Evolutionary conservation across 1,140 invertebrate species (phyloP).

Genomic region (Zaprionus gabonicus): DNA sequence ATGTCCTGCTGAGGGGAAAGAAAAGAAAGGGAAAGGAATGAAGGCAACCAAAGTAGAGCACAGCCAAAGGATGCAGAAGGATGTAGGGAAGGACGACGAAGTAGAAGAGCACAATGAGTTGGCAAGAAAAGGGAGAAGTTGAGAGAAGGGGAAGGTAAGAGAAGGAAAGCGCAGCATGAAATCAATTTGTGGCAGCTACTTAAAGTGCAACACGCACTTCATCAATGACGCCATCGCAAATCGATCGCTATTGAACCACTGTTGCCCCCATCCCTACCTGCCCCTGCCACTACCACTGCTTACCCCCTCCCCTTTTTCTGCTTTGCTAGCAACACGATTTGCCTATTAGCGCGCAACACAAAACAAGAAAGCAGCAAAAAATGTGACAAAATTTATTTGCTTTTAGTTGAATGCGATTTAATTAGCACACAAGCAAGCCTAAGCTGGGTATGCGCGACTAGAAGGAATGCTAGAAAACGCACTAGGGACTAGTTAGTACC

Average conservation of each 20-base stretch:
- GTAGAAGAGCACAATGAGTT: not conserved
- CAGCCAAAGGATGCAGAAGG: constrained; percentile 22
- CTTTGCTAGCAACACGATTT: constrained; percentile 61
- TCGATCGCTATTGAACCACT: constrained; percentile 30
- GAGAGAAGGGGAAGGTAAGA: not conserved
- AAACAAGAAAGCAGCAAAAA: constrained; percentile 41
- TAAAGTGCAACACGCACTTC: constrained; percentile 73
- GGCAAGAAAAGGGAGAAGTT: not conserved
- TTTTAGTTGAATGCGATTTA: constrained; percentile 57
- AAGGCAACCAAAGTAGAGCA: constrained; percentile 55
- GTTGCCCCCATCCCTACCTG: not conserved
- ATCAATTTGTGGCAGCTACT: constrained; percentile 82
- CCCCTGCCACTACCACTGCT: not conserved
- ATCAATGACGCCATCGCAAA: constrained; percentile 37
- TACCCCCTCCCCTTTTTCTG: not conserved
- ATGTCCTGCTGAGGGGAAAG: constrained; percentile 9
- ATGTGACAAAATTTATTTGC: constrained; percentile 57
- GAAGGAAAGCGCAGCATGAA: constrained; percentile 59
- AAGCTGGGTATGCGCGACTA: not conserved
- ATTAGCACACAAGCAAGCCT: constrained; percentile 59
- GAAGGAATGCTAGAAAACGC: no score
- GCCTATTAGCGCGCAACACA: constrained; percentile 63
- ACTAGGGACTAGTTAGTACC: no score
- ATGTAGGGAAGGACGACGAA: not conserved
- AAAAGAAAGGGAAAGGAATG: not conserved